A percentile compares a stretch with the other conserved stretches of the same genome.
phyloP scores from a whole-genome alignment of 2,113 vertebrate species.

The Cryptoleucopteryx plumbea region DNA sequence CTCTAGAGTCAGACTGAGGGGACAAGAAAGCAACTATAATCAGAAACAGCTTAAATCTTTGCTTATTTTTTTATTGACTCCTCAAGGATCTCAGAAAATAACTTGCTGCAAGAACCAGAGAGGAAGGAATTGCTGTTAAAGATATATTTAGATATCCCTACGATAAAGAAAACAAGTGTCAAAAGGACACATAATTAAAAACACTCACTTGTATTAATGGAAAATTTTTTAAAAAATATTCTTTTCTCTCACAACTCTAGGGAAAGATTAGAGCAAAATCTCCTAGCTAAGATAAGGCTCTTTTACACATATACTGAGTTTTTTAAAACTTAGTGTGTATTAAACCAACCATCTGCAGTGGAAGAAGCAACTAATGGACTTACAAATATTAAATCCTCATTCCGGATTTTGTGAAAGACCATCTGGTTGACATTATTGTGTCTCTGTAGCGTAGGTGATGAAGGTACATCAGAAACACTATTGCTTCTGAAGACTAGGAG shows the following conservation, averaged over 20 bases:
- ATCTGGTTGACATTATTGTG: conserved; percentile 95
- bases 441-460: conserved; percentile 81
- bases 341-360: neutral
- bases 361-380: conserved; percentile 44
- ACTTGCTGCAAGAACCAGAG: neutral
- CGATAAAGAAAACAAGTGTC: neutral
- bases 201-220: neutral
- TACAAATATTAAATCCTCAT: conserved; percentile 91
- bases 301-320: neutral
- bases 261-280: neutral
- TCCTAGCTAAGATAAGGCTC: neutral
- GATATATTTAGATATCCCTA: neutral
- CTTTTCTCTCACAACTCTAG: neutral
- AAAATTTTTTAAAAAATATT: neutral
- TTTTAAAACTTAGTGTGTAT: neutral
- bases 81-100: neutral
- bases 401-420: conserved; percentile 98
- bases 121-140: neutral
- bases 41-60: neutral
- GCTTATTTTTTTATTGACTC: neutral
- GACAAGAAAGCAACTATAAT: neutral
- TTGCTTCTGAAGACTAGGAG: conserved; percentile 90
- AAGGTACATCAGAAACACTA: conserved; percentile 77
- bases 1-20: neutral
- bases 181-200: neutral